Conservation (phyloP, 1,140 invertebrate genomes). For the Bombus superbus region DNA sequence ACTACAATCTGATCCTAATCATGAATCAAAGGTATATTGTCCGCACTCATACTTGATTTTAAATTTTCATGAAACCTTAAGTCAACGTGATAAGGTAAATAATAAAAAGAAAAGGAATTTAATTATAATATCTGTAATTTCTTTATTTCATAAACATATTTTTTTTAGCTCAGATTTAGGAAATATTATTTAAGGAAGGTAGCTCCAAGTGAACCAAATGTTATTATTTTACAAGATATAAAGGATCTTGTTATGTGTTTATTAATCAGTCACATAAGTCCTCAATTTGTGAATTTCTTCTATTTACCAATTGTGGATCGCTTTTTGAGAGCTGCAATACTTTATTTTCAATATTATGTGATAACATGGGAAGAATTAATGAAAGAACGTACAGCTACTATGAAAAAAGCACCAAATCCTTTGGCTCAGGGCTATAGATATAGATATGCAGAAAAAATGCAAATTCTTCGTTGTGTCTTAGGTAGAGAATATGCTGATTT, state of each 20-base stretch:
- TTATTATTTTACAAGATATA: constrained; percentile 86
- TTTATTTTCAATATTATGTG: constrained; percentile 86
- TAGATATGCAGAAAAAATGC: constrained; percentile 83
- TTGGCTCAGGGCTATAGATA: constrained; percentile 83
- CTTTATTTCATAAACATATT: constrained; percentile 22
- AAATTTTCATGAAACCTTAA: constrained; percentile 71
- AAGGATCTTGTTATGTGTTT: constrained; percentile 86
- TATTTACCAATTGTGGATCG: constrained; percentile 84
- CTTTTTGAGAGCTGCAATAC: constrained; percentile 85
- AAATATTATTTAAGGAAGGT: constrained; percentile 84
- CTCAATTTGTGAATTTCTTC: constrained; percentile 84
- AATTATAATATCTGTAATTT: not conserved
- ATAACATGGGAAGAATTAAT: constrained; percentile 84
- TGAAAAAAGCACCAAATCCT: constrained; percentile 84
- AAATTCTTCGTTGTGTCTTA: constrained; percentile 84
- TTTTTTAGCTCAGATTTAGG: constrained; percentile 83
- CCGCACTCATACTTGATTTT: constrained; percentile 72
- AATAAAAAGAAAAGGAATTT: not conserved
- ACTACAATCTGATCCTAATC: constrained; percentile 9
- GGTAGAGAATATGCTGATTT: constrained; percentile 85
- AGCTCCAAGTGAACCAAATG: constrained; percentile 81
- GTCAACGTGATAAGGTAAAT: constrained; percentile 72
- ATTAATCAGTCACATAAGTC: constrained; percentile 81
- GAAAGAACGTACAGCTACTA: constrained; percentile 82
- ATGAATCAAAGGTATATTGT: constrained; percentile 66